Conservation (phyloP, 2,888 invertebrate genomes). For the Leptura quadrifasciata region DNA sequence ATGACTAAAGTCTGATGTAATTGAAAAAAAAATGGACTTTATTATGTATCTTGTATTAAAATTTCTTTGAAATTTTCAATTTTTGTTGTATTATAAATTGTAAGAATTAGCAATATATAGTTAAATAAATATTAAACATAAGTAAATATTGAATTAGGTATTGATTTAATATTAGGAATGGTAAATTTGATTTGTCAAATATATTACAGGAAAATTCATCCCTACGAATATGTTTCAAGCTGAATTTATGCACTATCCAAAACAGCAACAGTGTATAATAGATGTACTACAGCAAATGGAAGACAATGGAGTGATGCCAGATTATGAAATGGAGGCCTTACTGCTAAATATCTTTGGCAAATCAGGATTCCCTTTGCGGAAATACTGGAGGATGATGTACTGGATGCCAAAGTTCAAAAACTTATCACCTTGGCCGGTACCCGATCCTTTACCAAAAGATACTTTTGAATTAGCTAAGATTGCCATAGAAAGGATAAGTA, state of each 20-base stretch:
- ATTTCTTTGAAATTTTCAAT: too few species aligned
- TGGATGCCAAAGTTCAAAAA: constrained; percentile 97
- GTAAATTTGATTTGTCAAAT: neutral
- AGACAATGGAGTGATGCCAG: constrained; percentile 90
- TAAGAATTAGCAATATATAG: too few species aligned
- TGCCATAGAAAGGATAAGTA: constrained; percentile 89
- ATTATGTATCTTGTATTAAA: too few species aligned
- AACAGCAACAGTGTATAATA: constrained; percentile 96
- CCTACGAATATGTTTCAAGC: constrained; percentile 89
- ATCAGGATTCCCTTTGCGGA: constrained; percentile 83
- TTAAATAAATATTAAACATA: too few species aligned
- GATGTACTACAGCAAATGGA: constrained; percentile 97
- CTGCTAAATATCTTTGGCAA: constrained; percentile 90
- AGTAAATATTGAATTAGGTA: too few species aligned
- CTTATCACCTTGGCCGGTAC: constrained; percentile 89
- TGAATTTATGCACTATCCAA: constrained; percentile 95
- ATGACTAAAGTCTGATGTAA: too few species aligned
- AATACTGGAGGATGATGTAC: constrained; percentile 89
- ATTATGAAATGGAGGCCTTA: constrained; percentile 89
- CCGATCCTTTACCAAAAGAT: constrained; percentile 86
- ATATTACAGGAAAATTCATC: constrained; percentile 81
- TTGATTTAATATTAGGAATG: too few species aligned
- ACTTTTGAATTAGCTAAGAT: constrained; percentile 86
- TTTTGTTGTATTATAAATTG: too few species aligned
- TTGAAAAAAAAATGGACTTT: too few species aligned